phyloP scores from a whole-genome alignment of 2,113 vertebrate species.

The Chelonoidis abingdonii region DNA sequence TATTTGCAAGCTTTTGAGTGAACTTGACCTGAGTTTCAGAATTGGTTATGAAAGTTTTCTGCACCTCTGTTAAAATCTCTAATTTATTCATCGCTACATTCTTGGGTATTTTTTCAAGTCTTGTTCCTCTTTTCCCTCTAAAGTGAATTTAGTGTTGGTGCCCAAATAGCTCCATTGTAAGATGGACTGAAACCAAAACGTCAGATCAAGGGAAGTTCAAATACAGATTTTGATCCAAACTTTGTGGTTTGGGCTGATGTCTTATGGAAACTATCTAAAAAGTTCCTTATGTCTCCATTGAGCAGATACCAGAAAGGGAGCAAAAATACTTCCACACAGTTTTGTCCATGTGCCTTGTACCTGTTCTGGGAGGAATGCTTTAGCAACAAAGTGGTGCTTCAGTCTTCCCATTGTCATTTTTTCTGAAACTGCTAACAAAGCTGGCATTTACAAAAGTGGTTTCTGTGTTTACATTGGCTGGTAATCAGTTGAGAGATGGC shows the following conservation, averaged over 20 bases:
- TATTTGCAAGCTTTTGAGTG: neutral
- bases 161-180: slow-evolving; percentile 33
- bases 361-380: neutral
- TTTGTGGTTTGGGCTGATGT: slow-evolving; percentile 15
- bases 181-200: slow-evolving; percentile 17
- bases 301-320: slow-evolving; percentile 38
- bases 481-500: neutral
- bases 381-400: neutral
- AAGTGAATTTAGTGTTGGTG: neutral
- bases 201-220: neutral
- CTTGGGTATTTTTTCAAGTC: slow-evolving; percentile 11
- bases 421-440: neutral
- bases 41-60: neutral
- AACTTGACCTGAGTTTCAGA: neutral
- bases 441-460: neutral
- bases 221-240: slow-evolving; percentile 15
- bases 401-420: neutral
- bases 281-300: slow-evolving; percentile 21
- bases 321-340: neutral
- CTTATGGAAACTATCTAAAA: slow-evolving; percentile 42
- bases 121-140: neutral
- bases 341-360: neutral
- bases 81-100: neutral
- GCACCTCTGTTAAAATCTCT: neutral
- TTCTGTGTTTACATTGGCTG: neutral